Evolutionary conservation across 1,140 invertebrate species (phyloP), one percentile per base, ranked within the genome.

Genomic region (Orchesella cincta): DNA sequence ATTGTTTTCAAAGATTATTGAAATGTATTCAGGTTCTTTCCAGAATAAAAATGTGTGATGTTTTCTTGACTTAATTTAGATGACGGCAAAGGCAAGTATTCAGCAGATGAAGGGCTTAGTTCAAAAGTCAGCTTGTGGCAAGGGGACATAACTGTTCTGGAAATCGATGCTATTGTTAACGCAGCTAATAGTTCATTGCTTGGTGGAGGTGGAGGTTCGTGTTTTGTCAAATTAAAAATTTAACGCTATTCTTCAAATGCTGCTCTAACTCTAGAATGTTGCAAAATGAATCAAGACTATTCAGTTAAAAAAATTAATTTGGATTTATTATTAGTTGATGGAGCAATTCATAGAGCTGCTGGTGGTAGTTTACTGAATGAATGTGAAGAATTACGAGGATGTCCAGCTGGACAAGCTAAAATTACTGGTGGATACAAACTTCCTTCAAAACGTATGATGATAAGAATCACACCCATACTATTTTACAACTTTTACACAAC

Each of bases 161-260:
- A 94, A 88, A 89, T 96, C 76, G 94, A 96, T 88, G 93, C 90
- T 1, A 95, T 98, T 83, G 94, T 95, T 0, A 98, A 97, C 89
- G 95, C 95, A 70, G 95, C 95, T 0, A 97, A 98, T 86, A 89
- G 88, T 5, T 85, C 84, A 18, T 86, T 98, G 34, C 84, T 89
- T 26, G 94, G 93, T 52, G 94, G 95, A 34, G 94, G 93, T 36
- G 95, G 95, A 87, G 89, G 88, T 89, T 84, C 80, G 39, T 62
- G 72, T 70, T 1, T 78, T 51, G n/a, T n/a, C 72, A 71, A 70
- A 79, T 8, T 46, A 57, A 57, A 46, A 64, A 12, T 33, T 67
- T 52, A 74, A 20, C 79, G 64, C 33, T 31, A 28, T 75, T 28
- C 20, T 29, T 3, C 18, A 70, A 33, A 46, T 1, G 18, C 14